These are phyloP conservation scores for Clistopyga incitator DNA, from an alignment of 2,888 invertebrate species.

Conservation along the genomic window DNA sequence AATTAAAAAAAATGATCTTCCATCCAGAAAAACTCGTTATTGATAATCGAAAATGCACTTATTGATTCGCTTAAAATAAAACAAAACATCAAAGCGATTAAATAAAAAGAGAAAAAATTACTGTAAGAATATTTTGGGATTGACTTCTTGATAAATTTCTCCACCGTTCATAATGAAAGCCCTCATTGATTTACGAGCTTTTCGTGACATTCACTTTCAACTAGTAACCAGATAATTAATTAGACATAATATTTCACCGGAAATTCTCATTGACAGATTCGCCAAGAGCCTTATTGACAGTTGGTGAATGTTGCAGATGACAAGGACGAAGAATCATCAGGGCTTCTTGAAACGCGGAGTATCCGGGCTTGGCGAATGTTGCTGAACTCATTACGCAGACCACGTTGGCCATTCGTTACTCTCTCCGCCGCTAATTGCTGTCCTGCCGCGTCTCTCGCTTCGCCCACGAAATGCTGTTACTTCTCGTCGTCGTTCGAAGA, in stretches of 20 bases:
- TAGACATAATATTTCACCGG: constrained; percentile 10
- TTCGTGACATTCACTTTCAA: background rate
- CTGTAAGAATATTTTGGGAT: background rate
- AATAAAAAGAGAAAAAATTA: background rate
- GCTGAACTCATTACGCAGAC: constrained; percentile 53
- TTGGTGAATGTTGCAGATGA: background rate
- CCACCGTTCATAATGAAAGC: background rate
- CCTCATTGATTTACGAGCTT: background rate
- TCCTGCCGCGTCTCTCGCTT: constrained; percentile 38
- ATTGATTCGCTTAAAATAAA: background rate
- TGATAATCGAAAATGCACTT: background rate
- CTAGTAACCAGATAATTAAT: background rate
- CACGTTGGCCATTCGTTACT: constrained; percentile 56
- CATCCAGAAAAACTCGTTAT: background rate
- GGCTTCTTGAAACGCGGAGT: constrained; percentile 34
- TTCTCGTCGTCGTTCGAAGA: constrained; percentile 23
- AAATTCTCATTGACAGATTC: background rate
- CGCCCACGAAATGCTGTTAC: constrained; percentile 18
- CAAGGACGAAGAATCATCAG: constrained; percentile 19
- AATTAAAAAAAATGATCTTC: too few relatives aligned
- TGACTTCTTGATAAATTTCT: background rate
- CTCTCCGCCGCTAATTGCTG: constrained; percentile 51
- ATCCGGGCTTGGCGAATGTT: constrained; percentile 23
- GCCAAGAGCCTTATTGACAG: constrained; percentile 21
- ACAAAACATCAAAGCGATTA: background rate